Base-by-base conservation (phyloP, 2,797 vertebrate species). In the Loris lydekkerianus region DNA sequence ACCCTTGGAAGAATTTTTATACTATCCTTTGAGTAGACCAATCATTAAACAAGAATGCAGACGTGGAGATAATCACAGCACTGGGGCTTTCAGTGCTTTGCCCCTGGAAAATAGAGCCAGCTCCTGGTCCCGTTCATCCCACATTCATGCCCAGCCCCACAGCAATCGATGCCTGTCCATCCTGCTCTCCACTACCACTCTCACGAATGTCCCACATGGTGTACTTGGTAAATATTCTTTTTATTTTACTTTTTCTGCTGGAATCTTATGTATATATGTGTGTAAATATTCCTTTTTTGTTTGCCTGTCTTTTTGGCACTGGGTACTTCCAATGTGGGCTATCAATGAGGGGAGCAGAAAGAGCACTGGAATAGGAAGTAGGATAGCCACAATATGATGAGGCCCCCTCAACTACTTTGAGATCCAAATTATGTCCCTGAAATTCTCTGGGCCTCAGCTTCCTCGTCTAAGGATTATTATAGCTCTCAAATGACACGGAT, bases 1-100 rank as follows among this genome's bases (percentile, higher is more conserved):
- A 81, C 11, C 58, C 21, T 73, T 87, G 25, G 58, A 56, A 69
- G 70, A 34, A 84, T n/a, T 70, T 96, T 83, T 89, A 80, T 58
- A 77, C 80, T 60, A 94, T 40, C 93, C 8, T 75, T 56, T 60
- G 11, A 77, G 65, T 11, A 84, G 49, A 90, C 11, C 49, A 58
- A 34, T 88, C 27, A 70, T 65, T 63, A 95, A 92, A 29, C 6
- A 93, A 82, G 8, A n/a, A 63, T 8, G 56, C 58, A 84, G 29
- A 75, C 13, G 56, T 34, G 65, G 20, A 37, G 75, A 86, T 75
- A 46, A 15, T 40, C 17, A 10, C 40, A 90, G 84, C 37, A 70
- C 49, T 84, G 37, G 17, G 70, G 61, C 29, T 76, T 90, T 63
- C 31, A 73, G 27, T 29, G 6, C 43, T 89, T 80, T 23, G 20